Conservation (phyloP, 2,113 vertebrate genomes). For the Notarius lentiginosus region DNA sequence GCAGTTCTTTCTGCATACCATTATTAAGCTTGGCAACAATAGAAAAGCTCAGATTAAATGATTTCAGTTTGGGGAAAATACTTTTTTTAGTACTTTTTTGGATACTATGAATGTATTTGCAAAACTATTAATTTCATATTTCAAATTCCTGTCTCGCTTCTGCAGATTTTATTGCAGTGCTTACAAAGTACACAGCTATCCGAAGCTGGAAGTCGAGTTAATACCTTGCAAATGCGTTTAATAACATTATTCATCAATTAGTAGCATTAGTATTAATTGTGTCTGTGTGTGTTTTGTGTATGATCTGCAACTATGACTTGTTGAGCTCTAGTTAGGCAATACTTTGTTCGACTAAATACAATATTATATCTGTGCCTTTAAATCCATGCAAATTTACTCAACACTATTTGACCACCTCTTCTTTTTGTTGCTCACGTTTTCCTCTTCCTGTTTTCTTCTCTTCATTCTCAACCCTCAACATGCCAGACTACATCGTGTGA, state of each 20-base stretch:
- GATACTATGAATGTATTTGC: background rate
- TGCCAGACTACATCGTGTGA: background rate
- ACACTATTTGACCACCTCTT: background rate
- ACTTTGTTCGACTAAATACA: too few relatives aligned
- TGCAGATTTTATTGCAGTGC: background rate
- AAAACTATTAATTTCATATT: background rate
- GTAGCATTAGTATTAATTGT: too few relatives aligned
- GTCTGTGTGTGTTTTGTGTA: too few relatives aligned
- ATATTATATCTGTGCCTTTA: background rate
- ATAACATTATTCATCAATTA: background rate
- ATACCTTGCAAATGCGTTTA: background rate
- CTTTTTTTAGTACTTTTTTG: background rate
- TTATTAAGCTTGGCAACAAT: background rate
- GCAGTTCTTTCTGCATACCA: background rate
- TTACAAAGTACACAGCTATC: background rate
- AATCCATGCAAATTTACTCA: background rate
- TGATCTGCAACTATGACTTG: too few relatives aligned
- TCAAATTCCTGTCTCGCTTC: background rate
- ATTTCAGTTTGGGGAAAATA: background rate
- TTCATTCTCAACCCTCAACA: background rate
- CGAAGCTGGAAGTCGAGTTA: background rate
- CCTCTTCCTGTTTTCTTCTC: background rate
- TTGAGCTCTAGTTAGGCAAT: too few relatives aligned
- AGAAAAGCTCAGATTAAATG: background rate
- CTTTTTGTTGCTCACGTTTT: background rate